Evolutionary conservation across 2,888 invertebrate species (phyloP), one percentile per base, ranked within the genome.

Genomic region (Schizotus pectinicornis): DNA sequence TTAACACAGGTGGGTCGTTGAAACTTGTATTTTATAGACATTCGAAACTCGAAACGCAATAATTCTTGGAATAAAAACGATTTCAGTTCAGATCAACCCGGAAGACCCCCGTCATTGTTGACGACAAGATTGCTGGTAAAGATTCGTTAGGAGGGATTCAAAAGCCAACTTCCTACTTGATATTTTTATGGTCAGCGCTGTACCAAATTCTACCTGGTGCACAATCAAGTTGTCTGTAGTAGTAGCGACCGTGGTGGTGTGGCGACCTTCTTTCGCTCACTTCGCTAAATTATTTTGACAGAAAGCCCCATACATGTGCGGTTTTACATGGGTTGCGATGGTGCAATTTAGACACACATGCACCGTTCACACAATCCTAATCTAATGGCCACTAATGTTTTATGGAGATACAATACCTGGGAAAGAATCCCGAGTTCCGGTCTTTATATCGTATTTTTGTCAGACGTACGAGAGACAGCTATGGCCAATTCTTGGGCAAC

Each of bases 251-350:
- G n/a, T n/a, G n/a, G n/a, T n/a, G n/a, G n/a, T n/a, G 43, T 56
- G 55, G 50, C 54, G 46, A 53, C 57, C 56, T 53, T 61, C 57
- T 57, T 57, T 57, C 57, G 50, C 61, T 49, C 47, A 52, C 51
- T 57, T 49, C 47, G 48, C 51, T 57, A 56, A 41, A 61, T 57
- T 54, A 61, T 61, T 61, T 54, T 61, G 54, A 58, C 57, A 46
- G 48, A 57, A 60, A 48, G 57, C 50, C 53, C 52, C 50, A 50
- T 50, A 61, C 53, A 51, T 48, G 49, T n/a, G 59, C 52, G 60
- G 56, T 52, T 56, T 56, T 53, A 56, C 56, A 35, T 41, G 45
- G 37, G 36, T 41, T 51, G 51, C 35, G 38, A 38, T 46, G 51
- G 32, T 51, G 56, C 56, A 59, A 55, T 56, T 59, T 56, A 52